Base-by-base conservation (phyloP, 92 coral and sea anemone species). In the Chrysogorgia sp. region DNA sequence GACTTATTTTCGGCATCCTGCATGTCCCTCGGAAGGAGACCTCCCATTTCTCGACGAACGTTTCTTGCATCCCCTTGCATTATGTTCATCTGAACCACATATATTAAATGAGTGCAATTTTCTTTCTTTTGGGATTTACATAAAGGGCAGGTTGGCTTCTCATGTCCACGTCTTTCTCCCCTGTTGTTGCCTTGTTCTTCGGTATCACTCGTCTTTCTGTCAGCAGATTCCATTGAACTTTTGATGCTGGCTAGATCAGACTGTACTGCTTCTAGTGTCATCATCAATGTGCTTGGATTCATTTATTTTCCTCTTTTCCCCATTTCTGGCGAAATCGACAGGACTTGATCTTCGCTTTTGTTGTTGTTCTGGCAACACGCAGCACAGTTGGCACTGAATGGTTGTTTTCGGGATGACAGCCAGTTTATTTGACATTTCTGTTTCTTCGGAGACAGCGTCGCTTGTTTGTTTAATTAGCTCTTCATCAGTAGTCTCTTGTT, bases 401-500 rank as follows among this genome's bases (percentile, higher is more conserved):
- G n/a, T 43, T 43, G 50, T 24, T 68, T 68, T 52, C 75, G 58
- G 2, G 75, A 68, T 3, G 58, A 68, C 37, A 32, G 75, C 45
- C 28, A 68, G 45, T 68, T 68, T 68, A 45, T 68, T 47, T 20
- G 45, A 22, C 28, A 55, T 48, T 37, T 68, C 75, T n/a, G 53
- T 68, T 58, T 68, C 75, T 68, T 68, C 75, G 45, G 75, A 68
- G 56, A 68, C 45, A 40, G 58, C 75, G 45, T 68, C 75, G 3
- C 75, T 57, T 40, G 45, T 19, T 25, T 52, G 56, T 17, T 22
- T 45, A 28, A 68, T 68, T 47, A 68, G 28, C 28, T 68, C 75
- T 15, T 68, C 58, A 45, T 47, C 58, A 68, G 75, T 68, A 52
- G 45, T 40, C 34, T 68, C 28, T 31, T 32, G 47, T 32, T 64